Evolutionary conservation across 2,797 vertebrate species (phyloP), one percentile per base, ranked within the genome.

Genomic region (Lagorchestes hirsutus): DNA sequence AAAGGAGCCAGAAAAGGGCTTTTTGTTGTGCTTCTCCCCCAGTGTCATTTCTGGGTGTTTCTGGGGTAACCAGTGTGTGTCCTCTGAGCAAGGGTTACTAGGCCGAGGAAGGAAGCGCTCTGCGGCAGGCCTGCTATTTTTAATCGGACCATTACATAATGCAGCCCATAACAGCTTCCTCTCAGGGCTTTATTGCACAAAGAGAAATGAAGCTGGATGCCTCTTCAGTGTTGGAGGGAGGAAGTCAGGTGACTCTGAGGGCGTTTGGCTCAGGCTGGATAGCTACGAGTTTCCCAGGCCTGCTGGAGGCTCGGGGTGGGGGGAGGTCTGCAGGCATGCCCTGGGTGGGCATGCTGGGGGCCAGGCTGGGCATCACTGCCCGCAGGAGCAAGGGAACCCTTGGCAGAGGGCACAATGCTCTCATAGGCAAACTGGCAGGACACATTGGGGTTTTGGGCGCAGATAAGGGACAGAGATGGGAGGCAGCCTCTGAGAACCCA

Each of bases 201-300:
- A 99, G 98, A 99, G 99, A 99, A 99, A 99, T 99, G 99, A 99
- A 99, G 99, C 98, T 99, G 98, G 99, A 99, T 99, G 99, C 98
- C 98, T 99, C 98, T 98, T 98, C 98, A 98, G 98, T 98, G 98
- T 98, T 98, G 98, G 97, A 98, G 97, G 97, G 98, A 99, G 98
- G 98, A 99, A 95, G 98, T 98, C 99, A 99, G 98, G 98, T 99
- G 98, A 98, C 98, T 98, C 93, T 97, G 97, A 98, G 98, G 98
- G 98, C 98, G 97, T 98, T 98, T 98, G 98, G 97, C 96, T 95
- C 95, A 96, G 0, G 93, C 97, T 46, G 59, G 98, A 93, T 97
- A 98, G 98, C 98, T 98, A 98, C 98, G 97, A 97, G 98, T 98
- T 98, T 98, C 98, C 98, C 98, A 87, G 74, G 74, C 74, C 74